Evolutionary conservation across 2,113 vertebrate species (phyloP).

Genomic region (Nesogale talazaci): DNA sequence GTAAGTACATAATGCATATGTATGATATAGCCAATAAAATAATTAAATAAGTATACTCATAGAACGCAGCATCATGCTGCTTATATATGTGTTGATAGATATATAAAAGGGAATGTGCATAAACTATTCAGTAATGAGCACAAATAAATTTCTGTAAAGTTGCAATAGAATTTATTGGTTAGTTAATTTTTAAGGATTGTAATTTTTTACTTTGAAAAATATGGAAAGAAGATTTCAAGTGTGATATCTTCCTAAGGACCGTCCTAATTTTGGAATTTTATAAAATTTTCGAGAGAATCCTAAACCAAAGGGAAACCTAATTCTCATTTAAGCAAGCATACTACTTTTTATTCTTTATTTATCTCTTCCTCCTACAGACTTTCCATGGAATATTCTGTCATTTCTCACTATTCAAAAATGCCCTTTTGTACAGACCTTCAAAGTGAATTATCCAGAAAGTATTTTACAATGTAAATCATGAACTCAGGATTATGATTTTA

Average conservation of each 20-base stretch:
- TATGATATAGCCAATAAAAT: too few relatives aligned
- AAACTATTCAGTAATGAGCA: background rate
- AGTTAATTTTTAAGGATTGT: background rate
- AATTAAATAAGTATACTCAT: too few relatives aligned
- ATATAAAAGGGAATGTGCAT: background rate
- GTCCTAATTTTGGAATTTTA: slow-evolving; percentile 29
- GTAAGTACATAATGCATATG: too few relatives aligned
- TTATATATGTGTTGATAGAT: too few relatives aligned
- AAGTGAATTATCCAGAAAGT: background rate
- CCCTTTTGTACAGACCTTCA: background rate
- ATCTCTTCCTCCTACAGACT: accelerated
- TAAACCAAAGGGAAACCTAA: background rate
- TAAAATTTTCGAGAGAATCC: background rate
- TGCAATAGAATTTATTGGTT: background rate
- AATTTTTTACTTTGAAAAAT: background rate
- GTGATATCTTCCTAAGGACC: background rate
- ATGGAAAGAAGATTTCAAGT: background rate
- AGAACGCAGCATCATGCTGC: too few relatives aligned
- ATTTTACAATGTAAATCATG: background rate
- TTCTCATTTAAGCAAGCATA: background rate
- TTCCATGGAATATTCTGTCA: background rate
- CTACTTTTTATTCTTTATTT: slow-evolving; percentile 21
- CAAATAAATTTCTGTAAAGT: too few relatives aligned
- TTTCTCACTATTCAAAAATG: background rate
- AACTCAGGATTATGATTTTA: background rate